Base-by-base conservation (phyloP, 2,797 vertebrate genomes). In the Pagetopsis macropterus region DNA sequence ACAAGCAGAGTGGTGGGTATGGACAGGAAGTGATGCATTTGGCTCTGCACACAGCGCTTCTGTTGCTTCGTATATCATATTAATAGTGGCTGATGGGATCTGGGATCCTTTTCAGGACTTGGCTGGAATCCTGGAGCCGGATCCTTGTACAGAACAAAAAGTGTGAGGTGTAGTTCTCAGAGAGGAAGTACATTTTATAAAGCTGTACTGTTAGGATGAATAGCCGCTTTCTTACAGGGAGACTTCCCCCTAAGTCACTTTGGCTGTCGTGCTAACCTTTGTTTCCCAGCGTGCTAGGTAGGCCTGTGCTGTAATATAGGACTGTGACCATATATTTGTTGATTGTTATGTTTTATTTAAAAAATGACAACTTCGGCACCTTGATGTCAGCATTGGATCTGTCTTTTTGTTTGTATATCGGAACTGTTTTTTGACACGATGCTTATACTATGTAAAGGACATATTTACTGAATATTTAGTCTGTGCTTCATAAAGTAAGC, bases 221-320 rank as follows among this genome's bases (percentile, higher is more conserved):
- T 87, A 90, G 84, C 82, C 78, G 85, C 89, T 93, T 94, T 93
- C 87, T 87, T 93, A 93, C 88, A 83, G 79, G 84, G 89, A 93
- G 51, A 83, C 75, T 37, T 78, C 81, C 80, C 79, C 76, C 50
- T 81, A 82, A 85, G 89, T 93, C 87, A 89, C 91, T 91, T 90
- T 90, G 93, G 91, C 92, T 95, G 91, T 94, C 86, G 93, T 94
- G 90, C 92, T 94, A 90, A 93, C 85, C 78, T 87, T 87, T 89
- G 87, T 93, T 94, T 88, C 89, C 90, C 86, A 43, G 86, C 92
- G 89, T 95, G 82, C 87, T 95, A 94, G 93, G 77, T 95, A 95
- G 94, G 88, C 87, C 91, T 92, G 92, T 91, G 91, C 91, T 94
- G 89, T 94, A 92, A 90, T 85, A 92, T 91, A 94, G 90, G 87